A percentile compares a stretch with the other conserved stretches of the same genome.
Evolutionary conservation across 2,888 invertebrate species (phyloP).

Genomic region (Zonitis immaculata): DNA sequence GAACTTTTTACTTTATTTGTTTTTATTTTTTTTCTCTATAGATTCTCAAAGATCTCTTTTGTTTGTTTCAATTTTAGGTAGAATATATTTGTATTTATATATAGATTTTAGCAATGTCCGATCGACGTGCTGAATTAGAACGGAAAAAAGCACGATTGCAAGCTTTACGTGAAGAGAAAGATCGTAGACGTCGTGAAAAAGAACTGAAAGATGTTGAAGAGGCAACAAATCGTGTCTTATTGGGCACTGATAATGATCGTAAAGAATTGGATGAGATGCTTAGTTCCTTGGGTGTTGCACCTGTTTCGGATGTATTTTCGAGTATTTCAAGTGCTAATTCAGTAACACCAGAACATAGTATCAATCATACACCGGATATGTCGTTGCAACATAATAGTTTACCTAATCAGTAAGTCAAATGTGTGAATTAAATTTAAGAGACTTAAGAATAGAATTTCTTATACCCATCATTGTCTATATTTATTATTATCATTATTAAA

Average conservation of each 20-base stretch:
- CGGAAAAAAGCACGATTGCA: slow-evolving; percentile 88
- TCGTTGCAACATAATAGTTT: slow-evolving; percentile 66
- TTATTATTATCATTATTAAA: not conserved
- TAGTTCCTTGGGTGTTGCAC: slow-evolving; percentile 79
- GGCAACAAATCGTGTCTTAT: slow-evolving; percentile 54
- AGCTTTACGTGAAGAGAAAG: slow-evolving; percentile 85
- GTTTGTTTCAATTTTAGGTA: not conserved
- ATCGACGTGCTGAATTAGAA: slow-evolving; percentile 89
- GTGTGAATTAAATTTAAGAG: not conserved
- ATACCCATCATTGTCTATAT: not conserved
- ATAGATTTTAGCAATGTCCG: slow-evolving; percentile 59
- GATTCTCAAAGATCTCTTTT: too few species aligned
- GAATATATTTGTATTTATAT: too few species aligned
- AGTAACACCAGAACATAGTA: slow-evolving; percentile 73
- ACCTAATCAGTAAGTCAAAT: slow-evolving; percentile 48
- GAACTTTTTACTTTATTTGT: not conserved
- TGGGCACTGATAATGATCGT: slow-evolving; percentile 49
- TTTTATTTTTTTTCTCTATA: not conserved
- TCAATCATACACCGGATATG: slow-evolving; percentile 72
- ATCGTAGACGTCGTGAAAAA: slow-evolving; percentile 76
- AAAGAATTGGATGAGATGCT: slow-evolving; percentile 83
- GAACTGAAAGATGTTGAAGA: slow-evolving; percentile 83
- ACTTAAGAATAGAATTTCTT: not conserved
- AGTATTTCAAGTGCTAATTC: slow-evolving; percentile 79
- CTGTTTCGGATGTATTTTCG: slow-evolving; percentile 79